Base-by-base conservation (phyloP, 1,140 invertebrate genomes). In the Probaryconus sp. region DNA sequence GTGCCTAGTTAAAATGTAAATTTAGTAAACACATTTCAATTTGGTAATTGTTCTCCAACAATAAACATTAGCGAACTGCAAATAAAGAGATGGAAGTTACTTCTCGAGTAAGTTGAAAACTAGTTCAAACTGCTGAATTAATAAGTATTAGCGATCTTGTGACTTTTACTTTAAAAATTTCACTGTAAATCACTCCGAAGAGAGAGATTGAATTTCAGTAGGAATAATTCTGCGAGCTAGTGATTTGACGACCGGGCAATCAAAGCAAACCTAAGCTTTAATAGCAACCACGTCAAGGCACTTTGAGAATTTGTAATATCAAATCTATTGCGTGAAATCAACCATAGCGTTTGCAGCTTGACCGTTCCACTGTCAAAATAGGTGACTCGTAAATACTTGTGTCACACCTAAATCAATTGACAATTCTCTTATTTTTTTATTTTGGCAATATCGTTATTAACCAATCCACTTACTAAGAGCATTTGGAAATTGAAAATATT, bases 241-340 rank as follows among this genome's bases (percentile, higher is more conserved):
- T 65, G 45, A 56, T 65, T 65, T 60, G 60, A 51, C 45, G 60
- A 65, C 37, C n/a, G 60, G 14, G 20, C 47, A 60, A 65, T 64
- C 69, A 72, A 72, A 72, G 53, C 56, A 6, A 35, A 10, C 5
- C 21, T 45, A 10, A 18, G 58, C 50, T 63, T 42, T 45, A 37
- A 21, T 14, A 5, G 35, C 10, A 6, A 18, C 53, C 33, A 63
- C 55, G 43, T 67, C 50, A 63, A 68, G 48, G 35, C 21, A 61
- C 70, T 67, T 67, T 42, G 63, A 63, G 63, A 74, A 68, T 74
- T 55, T 13, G 61, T 63, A 61, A 56, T 50, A 74, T 56, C 28
- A 45, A 60, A 60, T 64, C 45, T 13, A 4, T 33, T 26, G 11
- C 26, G 11, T 13, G 45, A 61, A 61, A 70, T 14, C 24, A 17